Evolutionary conservation across 2,113 vertebrate genomes (phyloP), one percentile per base, ranked within the genome.

Genomic region (Malurus alboscapulatus): DNA sequence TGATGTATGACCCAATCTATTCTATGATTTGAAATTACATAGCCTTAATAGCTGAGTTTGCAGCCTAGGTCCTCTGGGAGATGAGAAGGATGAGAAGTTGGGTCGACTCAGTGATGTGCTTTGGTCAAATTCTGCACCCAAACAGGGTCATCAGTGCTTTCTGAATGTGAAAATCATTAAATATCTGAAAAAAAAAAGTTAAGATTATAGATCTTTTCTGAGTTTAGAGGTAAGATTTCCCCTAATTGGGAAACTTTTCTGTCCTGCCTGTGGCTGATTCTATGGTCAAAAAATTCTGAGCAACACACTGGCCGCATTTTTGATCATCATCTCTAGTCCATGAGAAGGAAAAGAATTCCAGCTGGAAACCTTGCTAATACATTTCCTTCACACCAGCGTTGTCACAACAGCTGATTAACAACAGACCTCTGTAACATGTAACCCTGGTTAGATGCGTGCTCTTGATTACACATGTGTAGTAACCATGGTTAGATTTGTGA

Each of bases 311-410:
- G 50, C 42, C 13, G 24, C 26, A 2, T 30, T 85, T 93, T 78
- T 44, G 16, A 18, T 50, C 58, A 47, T 66, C 20, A n/a, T 62
- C 30, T 81, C 24, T 34, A 51, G 20, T 27, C 44, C 22, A 38
- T 19, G 26, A 80, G 48, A 61, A 71, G 58, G 47, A 47, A 29
- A 7, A 1, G 18, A 88, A 44, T 20, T 77, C 8, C 53, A 85
- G 11, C 29, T 71, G 68, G 47, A 86, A 88, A 47, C 61, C 30
- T 67, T 10, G 6, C 18, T 48, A 32, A 65, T 1, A 0, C 2
- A 1, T 40, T n/a, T 50, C 22, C 38, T 80, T 74, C 16, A 17
- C 2, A 17, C 21, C 30, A 80, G 58, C 0, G 0, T 79, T 85
- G 51, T 34, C 71, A 45, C 34, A 90, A 27, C 30, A 82, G 3